Evolutionary conservation across 1,140 invertebrate species (phyloP).

Genomic region (Brachionus rubens): DNA sequence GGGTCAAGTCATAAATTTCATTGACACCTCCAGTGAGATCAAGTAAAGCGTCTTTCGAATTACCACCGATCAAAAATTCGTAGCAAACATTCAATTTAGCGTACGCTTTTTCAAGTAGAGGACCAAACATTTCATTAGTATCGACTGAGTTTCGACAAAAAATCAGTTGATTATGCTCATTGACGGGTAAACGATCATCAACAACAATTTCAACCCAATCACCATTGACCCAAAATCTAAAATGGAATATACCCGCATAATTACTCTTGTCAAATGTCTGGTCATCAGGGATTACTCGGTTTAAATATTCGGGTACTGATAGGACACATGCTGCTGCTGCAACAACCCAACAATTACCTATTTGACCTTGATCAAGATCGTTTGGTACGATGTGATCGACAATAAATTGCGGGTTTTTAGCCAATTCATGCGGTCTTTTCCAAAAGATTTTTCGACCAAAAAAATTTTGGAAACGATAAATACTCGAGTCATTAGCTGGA

Average conservation of each 20-base stretch:
- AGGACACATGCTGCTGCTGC: neutral
- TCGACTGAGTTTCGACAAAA: slow-evolving; percentile 32
- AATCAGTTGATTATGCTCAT: neutral
- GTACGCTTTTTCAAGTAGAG: slow-evolving; percentile 63
- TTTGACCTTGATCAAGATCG: slow-evolving; percentile 36
- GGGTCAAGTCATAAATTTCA: slow-evolving; percentile 57
- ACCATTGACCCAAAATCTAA: slow-evolving; percentile 63
- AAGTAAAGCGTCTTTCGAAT: slow-evolving; percentile 55
- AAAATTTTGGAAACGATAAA: slow-evolving; percentile 13
- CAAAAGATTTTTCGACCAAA: neutral
- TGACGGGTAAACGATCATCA: slow-evolving; percentile 61
- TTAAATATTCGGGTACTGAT: neutral
- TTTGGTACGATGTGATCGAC: slow-evolving; percentile 26
- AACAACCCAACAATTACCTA: slow-evolving; percentile 46
- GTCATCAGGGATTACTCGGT: slow-evolving; percentile 19
- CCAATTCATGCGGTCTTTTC: slow-evolving; percentile 39
- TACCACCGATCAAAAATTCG: slow-evolving; percentile 53
- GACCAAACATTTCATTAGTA: slow-evolving; percentile 62
- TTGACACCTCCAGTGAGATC: slow-evolving; percentile 56
- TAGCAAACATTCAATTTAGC: slow-evolving; percentile 60
- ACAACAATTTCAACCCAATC: slow-evolving; percentile 61
- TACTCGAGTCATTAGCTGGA: slow-evolving; percentile 37
- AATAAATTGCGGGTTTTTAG: slow-evolving; percentile 26
- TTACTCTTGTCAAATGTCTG: slow-evolving; percentile 41
- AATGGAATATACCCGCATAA: slow-evolving; percentile 56